Evolutionary conservation across 2,888 invertebrate species (phyloP).

Genomic region (Lobophora halterata): DNA sequence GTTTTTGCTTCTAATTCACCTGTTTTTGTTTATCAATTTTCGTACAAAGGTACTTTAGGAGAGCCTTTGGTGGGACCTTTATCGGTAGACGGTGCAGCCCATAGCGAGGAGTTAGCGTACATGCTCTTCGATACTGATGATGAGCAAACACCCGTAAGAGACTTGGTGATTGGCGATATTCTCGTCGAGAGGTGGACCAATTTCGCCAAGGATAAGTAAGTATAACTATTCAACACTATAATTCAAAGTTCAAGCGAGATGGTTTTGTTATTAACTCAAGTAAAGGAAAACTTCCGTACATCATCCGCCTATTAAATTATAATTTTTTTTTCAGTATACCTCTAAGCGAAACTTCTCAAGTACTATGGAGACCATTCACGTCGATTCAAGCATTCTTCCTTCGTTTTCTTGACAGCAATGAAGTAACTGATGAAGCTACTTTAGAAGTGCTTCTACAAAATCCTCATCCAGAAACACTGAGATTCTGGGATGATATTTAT

Average conservation of each 20-base stretch:
- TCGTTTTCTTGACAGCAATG: conserved; percentile 46
- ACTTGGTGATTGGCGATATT: conserved; percentile 51
- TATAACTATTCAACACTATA: conserved; percentile 8
- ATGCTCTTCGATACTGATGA: conserved; percentile 46
- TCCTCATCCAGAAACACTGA: conserved; percentile 46
- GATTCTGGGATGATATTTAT: conserved; percentile 63
- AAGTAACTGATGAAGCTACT: conserved; percentile 36
- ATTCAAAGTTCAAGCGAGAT: no score
- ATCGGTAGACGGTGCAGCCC: conserved; percentile 49
- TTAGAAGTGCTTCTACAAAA: conserved; percentile 45
- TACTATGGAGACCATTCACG: conserved; percentile 55
- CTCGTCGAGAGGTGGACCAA: conserved; percentile 68
- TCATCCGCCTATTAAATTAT: no score
- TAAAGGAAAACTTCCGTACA: no score
- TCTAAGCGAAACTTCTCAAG: conserved; percentile 45
- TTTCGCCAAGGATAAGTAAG: conserved; percentile 66
- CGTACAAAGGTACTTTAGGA: conserved; percentile 59
- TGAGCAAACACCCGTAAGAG: conserved; percentile 32
- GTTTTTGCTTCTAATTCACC: conserved; percentile 35
- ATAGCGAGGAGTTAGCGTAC: conserved; percentile 66
- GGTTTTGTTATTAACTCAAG: no score
- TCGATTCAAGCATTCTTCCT: conserved; percentile 36
- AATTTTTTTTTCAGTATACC: conserved; percentile 50
- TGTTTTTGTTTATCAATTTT: conserved; percentile 67
- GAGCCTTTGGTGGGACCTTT: conserved; percentile 51